A percentile compares a stretch with the other conserved stretches of the same genome.
phyloP scores from a whole-genome alignment of 2,797 vertebrate species.

The Manis javanica region DNA sequence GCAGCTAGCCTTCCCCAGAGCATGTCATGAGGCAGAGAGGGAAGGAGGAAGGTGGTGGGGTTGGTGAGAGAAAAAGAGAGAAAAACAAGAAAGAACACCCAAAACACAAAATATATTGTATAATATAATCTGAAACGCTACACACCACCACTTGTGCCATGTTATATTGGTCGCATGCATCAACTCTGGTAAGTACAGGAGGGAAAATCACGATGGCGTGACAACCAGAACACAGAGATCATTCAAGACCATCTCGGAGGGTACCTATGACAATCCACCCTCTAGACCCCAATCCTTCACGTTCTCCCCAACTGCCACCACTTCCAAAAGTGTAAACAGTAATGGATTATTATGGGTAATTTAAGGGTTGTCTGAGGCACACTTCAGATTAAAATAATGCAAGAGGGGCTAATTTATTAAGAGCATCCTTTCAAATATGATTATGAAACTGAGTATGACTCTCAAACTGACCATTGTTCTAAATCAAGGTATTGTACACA shows the following conservation, averaged over 20 bases:
- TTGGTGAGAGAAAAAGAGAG: fast-evolving
- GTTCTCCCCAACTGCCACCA: neutral
- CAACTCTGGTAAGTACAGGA: neutral
- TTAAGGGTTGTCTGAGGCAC: neutral
- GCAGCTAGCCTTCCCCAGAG: neutral
- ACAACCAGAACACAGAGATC: neutral
- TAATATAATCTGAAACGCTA: neutral
- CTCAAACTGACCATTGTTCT: neutral
- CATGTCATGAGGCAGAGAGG: neutral
- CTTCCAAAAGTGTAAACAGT: neutral
- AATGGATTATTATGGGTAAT: neutral
- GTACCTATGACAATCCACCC: neutral
- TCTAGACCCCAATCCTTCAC: neutral
- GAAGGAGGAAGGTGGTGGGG: fast-evolving
- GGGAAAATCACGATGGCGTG: neutral
- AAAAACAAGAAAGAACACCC: neutral
- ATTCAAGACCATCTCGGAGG: neutral
- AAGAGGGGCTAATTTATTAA: neutral
- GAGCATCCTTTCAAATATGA: neutral
- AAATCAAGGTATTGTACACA: slow-evolving; percentile 7
- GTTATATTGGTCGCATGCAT: neutral
- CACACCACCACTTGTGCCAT: neutral
- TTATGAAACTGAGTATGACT: neutral
- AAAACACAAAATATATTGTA: neutral
- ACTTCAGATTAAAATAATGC: neutral